A percentile compares a stretch with the other conserved stretches of the same genome.
Evolutionary conservation across 2,797 vertebrate species (phyloP).

Genomic region (Pteronotus mesoamericanus): DNA sequence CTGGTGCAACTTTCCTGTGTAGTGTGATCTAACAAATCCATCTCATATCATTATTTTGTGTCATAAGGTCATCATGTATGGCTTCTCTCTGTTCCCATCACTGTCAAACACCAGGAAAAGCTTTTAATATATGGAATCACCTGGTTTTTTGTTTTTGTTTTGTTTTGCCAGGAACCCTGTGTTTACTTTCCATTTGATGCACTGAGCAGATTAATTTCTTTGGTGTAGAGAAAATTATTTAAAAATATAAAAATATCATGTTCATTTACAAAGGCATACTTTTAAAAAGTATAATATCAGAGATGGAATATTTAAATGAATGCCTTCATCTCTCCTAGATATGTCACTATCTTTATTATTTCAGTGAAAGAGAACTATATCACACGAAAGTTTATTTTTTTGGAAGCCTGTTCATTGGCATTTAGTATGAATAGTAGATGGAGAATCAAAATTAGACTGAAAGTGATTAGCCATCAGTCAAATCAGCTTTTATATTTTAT

Average conservation of each 20-base stretch:
- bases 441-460: conserved; percentile 6
- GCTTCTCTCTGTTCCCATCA: neutral
- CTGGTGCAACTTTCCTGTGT: neutral
- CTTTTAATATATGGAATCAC: neutral
- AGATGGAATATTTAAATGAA: conserved; percentile 29
- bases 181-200: neutral
- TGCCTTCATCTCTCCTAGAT: neutral
- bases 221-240: conserved; percentile 9
- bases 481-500: conserved; percentile 46
- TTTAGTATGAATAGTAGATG: conserved; percentile 36
- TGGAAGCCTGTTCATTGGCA: neutral
- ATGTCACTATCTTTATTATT: neutral
- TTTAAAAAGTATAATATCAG: neutral
- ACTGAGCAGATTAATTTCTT: conserved; percentile 30
- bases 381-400: conserved; percentile 2
- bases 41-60: neutral
- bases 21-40: neutral
- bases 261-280: conserved; percentile 2
- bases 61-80: neutral
- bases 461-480: conserved; percentile 33
- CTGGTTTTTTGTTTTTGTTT: neutral
- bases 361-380: neutral
- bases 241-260: neutral
- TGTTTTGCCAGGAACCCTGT: neutral
- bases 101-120: neutral